These are phyloP conservation scores for Girardinichthys multiradiatus DNA, from an alignment of 2,113 vertebrate species.

Conservation along the genomic window DNA sequence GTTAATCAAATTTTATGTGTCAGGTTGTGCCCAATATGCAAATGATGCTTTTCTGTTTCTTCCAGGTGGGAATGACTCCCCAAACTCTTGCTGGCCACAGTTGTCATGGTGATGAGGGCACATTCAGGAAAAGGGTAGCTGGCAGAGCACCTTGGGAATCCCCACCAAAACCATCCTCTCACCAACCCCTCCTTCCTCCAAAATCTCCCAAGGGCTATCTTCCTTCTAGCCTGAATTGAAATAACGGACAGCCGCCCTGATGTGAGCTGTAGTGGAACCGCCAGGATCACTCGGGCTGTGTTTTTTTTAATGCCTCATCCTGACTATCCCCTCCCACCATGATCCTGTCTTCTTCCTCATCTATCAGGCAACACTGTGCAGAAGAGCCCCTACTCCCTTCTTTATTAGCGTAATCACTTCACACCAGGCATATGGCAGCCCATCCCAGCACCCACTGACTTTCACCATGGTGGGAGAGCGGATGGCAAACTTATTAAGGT, in stretches of 20 bases:
- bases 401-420: conserved; percentile 66
- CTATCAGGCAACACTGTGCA: conserved; percentile 27
- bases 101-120: conserved; percentile 81
- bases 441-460: conserved; percentile 55
- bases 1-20: conserved; percentile 60
- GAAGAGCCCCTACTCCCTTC: conserved; percentile 39
- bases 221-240: conserved; percentile 36
- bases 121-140: conserved; percentile 49
- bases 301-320: conserved; percentile 1
- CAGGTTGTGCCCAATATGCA: conserved; percentile 58
- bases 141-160: conserved; percentile 73
- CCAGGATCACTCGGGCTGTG: conserved; percentile 23
- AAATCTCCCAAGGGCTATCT: conserved; percentile 27
- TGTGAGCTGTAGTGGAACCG: conserved; percentile 36
- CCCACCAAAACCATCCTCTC: conserved; percentile 36
- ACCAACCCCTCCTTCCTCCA: neutral
- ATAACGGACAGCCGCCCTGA: conserved; percentile 35
- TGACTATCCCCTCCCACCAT: neutral
- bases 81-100: conserved; percentile 64
- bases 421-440: conserved; percentile 60
- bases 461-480: conserved; percentile 33
- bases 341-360: conserved; percentile 19
- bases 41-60: conserved; percentile 51
- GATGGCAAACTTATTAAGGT: conserved; percentile 55
- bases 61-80: conserved; percentile 72